Evolutionary conservation across 2,888 invertebrate genomes (phyloP).

Genomic region (Matsumyia berberina): DNA sequence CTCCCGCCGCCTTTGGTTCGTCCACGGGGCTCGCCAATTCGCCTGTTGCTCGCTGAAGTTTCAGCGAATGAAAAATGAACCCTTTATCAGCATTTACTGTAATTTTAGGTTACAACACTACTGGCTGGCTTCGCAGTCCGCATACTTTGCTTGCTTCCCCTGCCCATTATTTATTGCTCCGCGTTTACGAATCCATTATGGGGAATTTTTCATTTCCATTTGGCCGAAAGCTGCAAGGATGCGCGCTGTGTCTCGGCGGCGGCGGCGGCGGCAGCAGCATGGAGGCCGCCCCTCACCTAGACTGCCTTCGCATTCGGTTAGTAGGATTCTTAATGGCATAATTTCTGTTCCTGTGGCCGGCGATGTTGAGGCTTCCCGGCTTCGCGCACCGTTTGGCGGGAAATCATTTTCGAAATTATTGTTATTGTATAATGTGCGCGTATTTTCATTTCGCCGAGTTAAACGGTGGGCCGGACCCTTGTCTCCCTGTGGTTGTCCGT

Average conservation of each 20-base stretch:
- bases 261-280: constrained; percentile 19
- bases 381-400: constrained; percentile 67
- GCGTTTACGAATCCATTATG: constrained; percentile 76
- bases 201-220: constrained; percentile 73
- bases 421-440: constrained; percentile 70
- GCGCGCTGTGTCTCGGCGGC: constrained; percentile 52
- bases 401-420: constrained; percentile 75
- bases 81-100: constrained; percentile 85
- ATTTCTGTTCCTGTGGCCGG: constrained; percentile 69
- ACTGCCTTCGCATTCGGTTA: constrained; percentile 67
- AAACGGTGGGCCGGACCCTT: constrained; percentile 71
- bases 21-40: constrained; percentile 21
- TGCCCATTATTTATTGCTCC: constrained; percentile 72
- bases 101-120: constrained; percentile 82
- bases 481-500: constrained; percentile 63
- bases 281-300: not conserved
- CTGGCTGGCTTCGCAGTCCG: constrained; percentile 52
- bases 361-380: constrained; percentile 53
- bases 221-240: constrained; percentile 58
- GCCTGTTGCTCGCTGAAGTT: constrained; percentile 72
- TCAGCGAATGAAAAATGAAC: constrained; percentile 82
- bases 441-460: constrained; percentile 73
- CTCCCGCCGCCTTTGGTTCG: constrained; percentile 18
- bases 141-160: constrained; percentile 44
- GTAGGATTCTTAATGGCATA: constrained; percentile 76